Percentiles rank a stretch among this genome's conserved stretches.
Evolutionary conservation across 1,140 invertebrate genomes (phyloP).

Genomic region (Drosophila athabasca): DNA sequence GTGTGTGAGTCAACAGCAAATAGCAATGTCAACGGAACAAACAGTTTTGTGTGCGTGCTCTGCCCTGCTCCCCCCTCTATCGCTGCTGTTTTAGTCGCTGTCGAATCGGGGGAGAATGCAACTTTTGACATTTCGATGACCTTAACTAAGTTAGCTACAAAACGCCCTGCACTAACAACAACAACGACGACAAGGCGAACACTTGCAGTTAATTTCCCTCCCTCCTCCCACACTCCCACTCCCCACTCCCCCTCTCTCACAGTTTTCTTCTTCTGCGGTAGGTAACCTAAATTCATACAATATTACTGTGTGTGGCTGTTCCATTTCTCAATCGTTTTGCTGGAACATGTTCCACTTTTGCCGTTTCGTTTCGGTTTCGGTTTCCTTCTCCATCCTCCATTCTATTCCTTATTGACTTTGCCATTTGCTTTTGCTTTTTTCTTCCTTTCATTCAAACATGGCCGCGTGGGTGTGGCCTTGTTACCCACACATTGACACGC

Average conservation of each 20-base stretch:
- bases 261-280: slow-evolving; percentile 40
- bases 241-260: not conserved
- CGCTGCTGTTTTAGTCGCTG: slow-evolving; percentile 25
- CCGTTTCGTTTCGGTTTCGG: slow-evolving; percentile 32
- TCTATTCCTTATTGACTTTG: slow-evolving; percentile 32
- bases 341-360: slow-evolving; percentile 31
- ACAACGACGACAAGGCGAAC: not conserved
- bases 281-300: slow-evolving; percentile 69
- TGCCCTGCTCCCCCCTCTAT: not conserved
- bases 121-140: slow-evolving; percentile 84
- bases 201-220: slow-evolving; percentile 55
- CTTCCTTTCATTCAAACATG: slow-evolving; percentile 81
- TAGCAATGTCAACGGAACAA: slow-evolving; percentile 61
- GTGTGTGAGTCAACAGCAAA: slow-evolving; percentile 39
- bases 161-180: slow-evolving; percentile 50
- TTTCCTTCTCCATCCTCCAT: slow-evolving; percentile 15
- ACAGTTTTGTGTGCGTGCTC: slow-evolving; percentile 51
- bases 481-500: slow-evolving; percentile 31
- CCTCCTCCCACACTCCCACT: not conserved
- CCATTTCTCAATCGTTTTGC: slow-evolving; percentile 20
- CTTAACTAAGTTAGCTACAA: slow-evolving; percentile 73
- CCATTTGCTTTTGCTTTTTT: slow-evolving; percentile 52
- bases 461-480: slow-evolving; percentile 83
- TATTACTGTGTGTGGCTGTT: slow-evolving; percentile 47
- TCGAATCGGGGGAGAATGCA: slow-evolving; percentile 67